These are phyloP conservation scores for Sipha flava DNA, from an alignment of 1,140 invertebrate species.

Conservation along the genomic window DNA sequence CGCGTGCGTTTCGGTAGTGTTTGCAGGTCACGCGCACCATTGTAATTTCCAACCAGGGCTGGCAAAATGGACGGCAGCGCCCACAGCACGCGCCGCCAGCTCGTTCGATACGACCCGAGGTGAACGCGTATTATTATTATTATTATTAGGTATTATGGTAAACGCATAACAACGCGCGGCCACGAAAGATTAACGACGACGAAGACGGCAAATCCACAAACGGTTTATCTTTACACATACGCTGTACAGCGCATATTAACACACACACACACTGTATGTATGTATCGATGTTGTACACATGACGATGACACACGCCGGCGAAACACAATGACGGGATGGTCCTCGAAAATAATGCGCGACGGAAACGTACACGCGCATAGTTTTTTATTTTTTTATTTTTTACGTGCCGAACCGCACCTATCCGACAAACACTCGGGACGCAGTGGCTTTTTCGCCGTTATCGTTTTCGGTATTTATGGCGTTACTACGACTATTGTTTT, in stretches of 20 bases:
- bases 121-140: too few relatives aligned
- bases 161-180: too few relatives aligned
- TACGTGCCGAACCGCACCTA: not conserved
- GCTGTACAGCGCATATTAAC: not conserved
- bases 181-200: not conserved
- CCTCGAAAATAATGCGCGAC: not conserved
- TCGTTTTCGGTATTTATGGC: too few relatives aligned
- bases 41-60: not conserved
- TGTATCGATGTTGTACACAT: not conserved
- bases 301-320: not conserved
- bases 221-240: not conserved
- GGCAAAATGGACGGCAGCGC: not conserved
- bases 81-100: not conserved
- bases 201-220: not conserved
- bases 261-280: not conserved
- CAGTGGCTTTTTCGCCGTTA: not conserved
- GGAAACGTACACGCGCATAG: not conserved
- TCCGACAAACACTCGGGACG: too few relatives aligned
- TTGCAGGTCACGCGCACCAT: not conserved
- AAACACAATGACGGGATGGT: constrained; percentile 13
- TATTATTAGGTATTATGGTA: too few relatives aligned
- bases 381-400: not conserved
- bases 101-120: not conserved
- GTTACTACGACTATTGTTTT: not conserved
- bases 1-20: not conserved